Evolutionary conservation across 2,888 invertebrate species (phyloP).

Genomic region (Tinea trinotella): DNA sequence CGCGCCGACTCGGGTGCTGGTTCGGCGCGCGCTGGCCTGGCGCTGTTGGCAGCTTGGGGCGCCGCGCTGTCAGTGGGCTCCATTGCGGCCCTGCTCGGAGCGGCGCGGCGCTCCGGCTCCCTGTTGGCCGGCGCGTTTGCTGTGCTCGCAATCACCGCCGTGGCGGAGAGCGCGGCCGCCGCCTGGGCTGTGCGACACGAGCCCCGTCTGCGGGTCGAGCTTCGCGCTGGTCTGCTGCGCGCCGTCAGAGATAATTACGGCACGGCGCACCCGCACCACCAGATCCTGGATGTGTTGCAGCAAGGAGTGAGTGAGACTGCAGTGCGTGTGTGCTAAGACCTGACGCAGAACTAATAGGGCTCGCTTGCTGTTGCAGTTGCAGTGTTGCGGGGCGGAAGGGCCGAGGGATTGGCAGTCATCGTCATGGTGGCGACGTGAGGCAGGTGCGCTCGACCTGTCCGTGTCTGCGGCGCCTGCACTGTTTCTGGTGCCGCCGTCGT

Average conservation of each 20-base stretch:
- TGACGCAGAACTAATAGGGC: too few species aligned
- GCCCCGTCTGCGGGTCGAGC: conserved; percentile 42
- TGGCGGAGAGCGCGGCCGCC: conserved; percentile 49
- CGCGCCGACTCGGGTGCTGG: too few species aligned
- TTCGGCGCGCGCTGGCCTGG: conserved; percentile 46
- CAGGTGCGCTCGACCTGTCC: conserved; percentile 43
- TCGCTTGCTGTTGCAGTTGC: conserved; percentile 64
- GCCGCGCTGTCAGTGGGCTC: conserved; percentile 38
- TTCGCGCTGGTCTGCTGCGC: conserved; percentile 35
- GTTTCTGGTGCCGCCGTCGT: conserved; percentile 52
- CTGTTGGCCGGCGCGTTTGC: conserved; percentile 51
- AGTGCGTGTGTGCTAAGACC: too few species aligned
- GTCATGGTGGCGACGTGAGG: conserved; percentile 19
- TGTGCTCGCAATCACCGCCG: conserved; percentile 48
- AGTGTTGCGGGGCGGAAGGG: conserved; percentile 96
- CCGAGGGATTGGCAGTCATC: conserved; percentile 88
- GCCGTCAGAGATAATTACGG: conserved; percentile 49
- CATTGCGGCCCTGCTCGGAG: conserved; percentile 13
- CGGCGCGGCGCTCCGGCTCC: conserved; percentile 36
- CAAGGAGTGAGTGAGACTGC: conserved; percentile 32
- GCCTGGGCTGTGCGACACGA: conserved; percentile 60
- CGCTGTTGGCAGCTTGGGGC: conserved; percentile 48
- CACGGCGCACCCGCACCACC: conserved; percentile 39
- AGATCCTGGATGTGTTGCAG: conserved; percentile 51
- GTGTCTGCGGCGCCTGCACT: conserved; percentile 41